A percentile compares a stretch with the other conserved stretches of the same genome.
These are phyloP conservation scores for Melanocharis versteri DNA, from an alignment of 2,113 vertebrate species.

Conservation along the genomic window DNA sequence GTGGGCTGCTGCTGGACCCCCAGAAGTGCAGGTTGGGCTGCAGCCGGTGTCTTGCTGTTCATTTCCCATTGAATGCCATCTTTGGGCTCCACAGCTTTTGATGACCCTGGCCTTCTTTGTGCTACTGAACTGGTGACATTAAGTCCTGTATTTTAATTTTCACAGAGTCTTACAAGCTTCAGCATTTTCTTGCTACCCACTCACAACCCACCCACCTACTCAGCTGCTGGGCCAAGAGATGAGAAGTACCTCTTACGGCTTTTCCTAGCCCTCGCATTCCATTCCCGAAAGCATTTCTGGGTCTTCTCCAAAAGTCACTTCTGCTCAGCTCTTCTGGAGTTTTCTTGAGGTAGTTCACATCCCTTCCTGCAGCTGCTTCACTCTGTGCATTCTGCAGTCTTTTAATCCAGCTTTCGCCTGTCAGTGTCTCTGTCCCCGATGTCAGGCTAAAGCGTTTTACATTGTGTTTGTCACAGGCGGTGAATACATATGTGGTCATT, in stretches of 20 bases:
- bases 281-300: conserved; percentile 8
- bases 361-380: not conserved
- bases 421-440: conserved; percentile 44
- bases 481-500: conserved; percentile 53
- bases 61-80: not conserved
- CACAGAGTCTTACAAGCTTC: not conserved
- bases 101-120: not conserved
- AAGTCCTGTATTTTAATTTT: not conserved
- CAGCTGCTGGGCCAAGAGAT: not conserved
- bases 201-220: not conserved
- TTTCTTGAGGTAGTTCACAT: not conserved
- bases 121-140: not conserved
- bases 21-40: not conserved
- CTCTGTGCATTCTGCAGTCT: not conserved
- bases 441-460: conserved; percentile 27
- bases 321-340: not conserved
- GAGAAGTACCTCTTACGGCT: not conserved
- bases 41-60: not conserved
- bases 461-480: conserved; percentile 45
- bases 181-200: not conserved
- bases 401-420: conserved; percentile 42
- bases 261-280: not conserved
- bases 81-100: not conserved
- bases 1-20: not conserved
- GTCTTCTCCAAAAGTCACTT: not conserved